Base-by-base conservation (phyloP, 1,140 invertebrate genomes). In the Lepidotrigona ventralis region DNA sequence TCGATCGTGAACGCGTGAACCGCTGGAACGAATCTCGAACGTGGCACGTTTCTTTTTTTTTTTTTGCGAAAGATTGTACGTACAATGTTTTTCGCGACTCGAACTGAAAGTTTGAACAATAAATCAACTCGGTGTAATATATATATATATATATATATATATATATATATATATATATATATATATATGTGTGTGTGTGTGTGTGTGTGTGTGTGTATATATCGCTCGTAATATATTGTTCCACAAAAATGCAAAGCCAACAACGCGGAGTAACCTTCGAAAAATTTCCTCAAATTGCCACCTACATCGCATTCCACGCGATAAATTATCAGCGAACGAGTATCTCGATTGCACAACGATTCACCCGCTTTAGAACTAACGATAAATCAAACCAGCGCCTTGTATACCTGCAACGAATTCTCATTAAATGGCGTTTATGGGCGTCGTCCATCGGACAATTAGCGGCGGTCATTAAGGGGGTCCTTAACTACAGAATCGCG, bases 361-460 rank as follows among this genome's bases (percentile, higher is more conserved):
- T 9, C 46, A 73, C 21, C 39, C 39, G 21, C 39, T 51, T 46
- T 21, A 46, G 26, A 29, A 29, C 19, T 17, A 56, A 23, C 63
- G 58, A 76, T 81, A 81, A 81, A 74, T 76, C 72, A 81, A 51
- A 26, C 12, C 21, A 9, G 6, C n/a, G 29, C 72, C 39, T 46
- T 8, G 26, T 29, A 76, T 46, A 39, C 19, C 51, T 80, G 70
- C 53, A 64, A 75, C 79, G 23, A 66, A 66, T 76, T 51, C 72
- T 51, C 79, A 76, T 76, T 66, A 56, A 78, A 33, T 33, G 53
- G 51, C 75, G 64, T 69, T 72, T 71, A 83, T 85, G 86, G 77
- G 73, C 87, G 86, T 79, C 70, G 64, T 76, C 58, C 29, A n/a
- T 76, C 3, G 15, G 68, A 79, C 81, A 88, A 91, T 91, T 91